phyloP scores from a whole-genome alignment of 2,113 vertebrate genomes.

The Xerus inauris region DNA sequence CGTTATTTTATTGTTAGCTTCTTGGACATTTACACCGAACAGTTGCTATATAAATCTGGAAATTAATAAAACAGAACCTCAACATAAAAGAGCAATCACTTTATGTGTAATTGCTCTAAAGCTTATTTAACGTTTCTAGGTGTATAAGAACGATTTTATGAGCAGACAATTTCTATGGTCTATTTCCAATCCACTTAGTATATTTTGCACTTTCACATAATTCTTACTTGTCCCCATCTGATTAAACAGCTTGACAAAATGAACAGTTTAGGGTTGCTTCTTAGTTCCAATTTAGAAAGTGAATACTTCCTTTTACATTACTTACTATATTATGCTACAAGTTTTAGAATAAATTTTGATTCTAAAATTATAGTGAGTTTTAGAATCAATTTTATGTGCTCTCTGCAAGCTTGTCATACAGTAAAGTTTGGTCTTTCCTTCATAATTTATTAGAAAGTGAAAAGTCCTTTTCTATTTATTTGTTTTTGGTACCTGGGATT shows the following conservation, averaged over 20 bases:
- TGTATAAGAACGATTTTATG: slow-evolving; percentile 24
- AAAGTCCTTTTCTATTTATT: no score
- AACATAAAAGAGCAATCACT: slow-evolving; percentile 61
- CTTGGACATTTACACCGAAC: slow-evolving; percentile 68
- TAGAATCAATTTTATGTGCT: not conserved
- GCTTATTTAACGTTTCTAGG: slow-evolving; percentile 51
- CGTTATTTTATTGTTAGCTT: slow-evolving; percentile 69
- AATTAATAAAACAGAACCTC: slow-evolving; percentile 71
- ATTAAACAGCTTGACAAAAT: slow-evolving; percentile 12
- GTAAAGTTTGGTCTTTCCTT: slow-evolving; percentile 8
- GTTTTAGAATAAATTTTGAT: not conserved
- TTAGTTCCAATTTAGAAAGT: not conserved
- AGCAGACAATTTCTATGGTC: not conserved
- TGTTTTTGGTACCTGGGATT: no score
- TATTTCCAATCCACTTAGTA: not conserved
- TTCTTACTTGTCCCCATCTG: not conserved
- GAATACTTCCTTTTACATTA: not conserved
- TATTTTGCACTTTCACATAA: not conserved
- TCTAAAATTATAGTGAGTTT: not conserved
- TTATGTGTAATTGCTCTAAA: slow-evolving; percentile 59
- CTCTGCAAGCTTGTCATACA: not conserved
- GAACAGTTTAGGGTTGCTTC: not conserved
- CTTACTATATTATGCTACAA: not conserved
- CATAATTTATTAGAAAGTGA: not conserved
- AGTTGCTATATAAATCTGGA: slow-evolving; percentile 62